phyloP scores from a whole-genome alignment of 2,888 invertebrate species.

The Phorcus lineatus region DNA sequence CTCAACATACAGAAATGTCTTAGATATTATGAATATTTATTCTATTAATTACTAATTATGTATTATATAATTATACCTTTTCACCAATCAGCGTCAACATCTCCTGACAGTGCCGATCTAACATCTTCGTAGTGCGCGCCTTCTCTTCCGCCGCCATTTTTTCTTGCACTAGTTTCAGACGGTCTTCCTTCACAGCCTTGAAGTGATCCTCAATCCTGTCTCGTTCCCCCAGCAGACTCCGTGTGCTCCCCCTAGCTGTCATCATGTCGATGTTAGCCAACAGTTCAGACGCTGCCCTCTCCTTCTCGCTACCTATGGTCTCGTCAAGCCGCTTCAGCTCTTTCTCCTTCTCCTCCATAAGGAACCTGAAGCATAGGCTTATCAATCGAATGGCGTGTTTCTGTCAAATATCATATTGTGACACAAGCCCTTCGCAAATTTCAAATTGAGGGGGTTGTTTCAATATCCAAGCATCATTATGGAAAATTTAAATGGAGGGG shows the following conservation, averaged over 20 bases:
- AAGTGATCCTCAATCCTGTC: slow-evolving; percentile 70
- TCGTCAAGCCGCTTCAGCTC: slow-evolving; percentile 64
- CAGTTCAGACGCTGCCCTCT: slow-evolving; percentile 64
- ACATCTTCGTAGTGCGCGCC: slow-evolving; percentile 69
- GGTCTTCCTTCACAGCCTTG: slow-evolving; percentile 59
- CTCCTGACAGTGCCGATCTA: slow-evolving; percentile 68
- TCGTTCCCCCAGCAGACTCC: slow-evolving; percentile 52
- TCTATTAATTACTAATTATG: too few relatives aligned
- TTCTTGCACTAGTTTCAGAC: slow-evolving; percentile 61
- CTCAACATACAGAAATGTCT: too few relatives aligned
- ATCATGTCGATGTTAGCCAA: slow-evolving; percentile 59
- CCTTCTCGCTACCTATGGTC: slow-evolving; percentile 61
- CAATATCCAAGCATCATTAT: too few relatives aligned
- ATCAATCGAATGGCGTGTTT: too few relatives aligned
- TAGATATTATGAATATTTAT: too few relatives aligned
- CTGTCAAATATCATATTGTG: too few relatives aligned
- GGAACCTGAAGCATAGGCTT: slow-evolving; percentile 35
- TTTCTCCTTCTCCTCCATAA: slow-evolving; percentile 67
- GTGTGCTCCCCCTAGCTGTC: slow-evolving; percentile 49
- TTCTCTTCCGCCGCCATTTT: slow-evolving; percentile 72
- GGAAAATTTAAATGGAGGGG: too few relatives aligned
- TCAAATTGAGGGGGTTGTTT: too few relatives aligned
- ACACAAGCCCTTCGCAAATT: too few relatives aligned
- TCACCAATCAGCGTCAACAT: slow-evolving; percentile 72
- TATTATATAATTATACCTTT: too few relatives aligned